These are phyloP conservation scores for Paraescarpia echinospica DNA, from an alignment of 1,140 invertebrate species.

Conservation along the genomic window DNA sequence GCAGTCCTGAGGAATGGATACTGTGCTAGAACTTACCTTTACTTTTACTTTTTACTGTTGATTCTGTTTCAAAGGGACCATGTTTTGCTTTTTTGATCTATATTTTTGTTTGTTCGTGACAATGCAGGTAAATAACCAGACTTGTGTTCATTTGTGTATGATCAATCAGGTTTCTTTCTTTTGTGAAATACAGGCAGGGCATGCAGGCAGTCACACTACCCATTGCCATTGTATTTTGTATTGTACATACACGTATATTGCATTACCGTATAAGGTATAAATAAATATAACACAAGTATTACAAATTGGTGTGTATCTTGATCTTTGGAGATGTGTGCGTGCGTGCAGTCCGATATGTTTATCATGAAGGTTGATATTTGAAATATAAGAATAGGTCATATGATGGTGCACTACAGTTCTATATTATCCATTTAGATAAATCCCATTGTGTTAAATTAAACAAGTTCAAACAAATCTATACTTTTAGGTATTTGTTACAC, in stretches of 20 bases:
- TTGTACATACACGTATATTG: not conserved
- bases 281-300: not conserved
- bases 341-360: not conserved
- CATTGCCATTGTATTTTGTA: not conserved
- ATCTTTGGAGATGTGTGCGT: not conserved
- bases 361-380: not conserved
- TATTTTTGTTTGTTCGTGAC: not conserved
- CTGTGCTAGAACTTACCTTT: too few species aligned
- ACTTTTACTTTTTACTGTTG: too few species aligned
- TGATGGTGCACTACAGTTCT: not conserved
- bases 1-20: too few species aligned
- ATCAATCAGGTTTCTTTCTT: not conserved
- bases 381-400: not conserved
- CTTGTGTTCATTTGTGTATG: not conserved
- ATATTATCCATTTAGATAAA: not conserved
- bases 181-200: not conserved
- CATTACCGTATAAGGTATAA: not conserved
- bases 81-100: not conserved
- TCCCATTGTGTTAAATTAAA: not conserved
- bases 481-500: not conserved
- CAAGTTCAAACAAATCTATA: not conserved
- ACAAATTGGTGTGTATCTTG: not conserved
- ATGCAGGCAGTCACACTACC: not conserved
- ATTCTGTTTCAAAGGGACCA: not conserved
- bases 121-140: not conserved